These are phyloP conservation scores for Emydura subglobosa DNA, from an alignment of 2,113 vertebrate species.

Conservation along the genomic window DNA sequence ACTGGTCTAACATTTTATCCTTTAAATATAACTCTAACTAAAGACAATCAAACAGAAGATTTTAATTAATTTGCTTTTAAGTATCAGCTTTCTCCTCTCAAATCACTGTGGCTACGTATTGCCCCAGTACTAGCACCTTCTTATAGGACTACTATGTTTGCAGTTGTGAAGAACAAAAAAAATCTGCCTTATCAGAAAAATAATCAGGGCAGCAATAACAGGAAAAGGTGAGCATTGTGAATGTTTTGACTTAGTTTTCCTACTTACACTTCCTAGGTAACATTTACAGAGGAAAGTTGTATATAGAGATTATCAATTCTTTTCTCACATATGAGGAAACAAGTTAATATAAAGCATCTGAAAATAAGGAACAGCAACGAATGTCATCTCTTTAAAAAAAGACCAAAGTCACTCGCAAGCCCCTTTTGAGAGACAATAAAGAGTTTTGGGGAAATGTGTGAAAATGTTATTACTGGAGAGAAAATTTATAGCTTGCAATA, in stretches of 20 bases:
- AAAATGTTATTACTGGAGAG: constrained; percentile 9
- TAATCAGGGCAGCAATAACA: neutral
- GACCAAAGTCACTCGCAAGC: neutral
- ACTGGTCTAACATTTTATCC: neutral
- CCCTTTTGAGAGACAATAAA: neutral
- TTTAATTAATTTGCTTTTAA: neutral
- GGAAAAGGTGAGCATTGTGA: neutral
- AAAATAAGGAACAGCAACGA: constrained; percentile 4
- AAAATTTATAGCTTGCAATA: neutral
- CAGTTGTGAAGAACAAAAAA: neutral
- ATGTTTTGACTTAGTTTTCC: neutral
- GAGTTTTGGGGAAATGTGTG: constrained; percentile 4
- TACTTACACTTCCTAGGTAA: neutral
- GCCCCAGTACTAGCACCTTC: neutral
- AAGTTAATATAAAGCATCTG: constrained; percentile 5
- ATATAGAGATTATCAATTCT: neutral
- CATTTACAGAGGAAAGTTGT: constrained; percentile 1
- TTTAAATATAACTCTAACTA: neutral
- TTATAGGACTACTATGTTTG: rapidly evolving
- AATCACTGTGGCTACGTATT: neutral
- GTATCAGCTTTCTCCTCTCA: neutral
- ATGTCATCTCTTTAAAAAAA: neutral
- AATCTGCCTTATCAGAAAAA: neutral
- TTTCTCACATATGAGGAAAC: constrained; percentile 30
- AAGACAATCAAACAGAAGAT: neutral